Evolutionary conservation across 2,113 vertebrate species (phyloP).

Genomic region (Onychostoma macrolepis): DNA sequence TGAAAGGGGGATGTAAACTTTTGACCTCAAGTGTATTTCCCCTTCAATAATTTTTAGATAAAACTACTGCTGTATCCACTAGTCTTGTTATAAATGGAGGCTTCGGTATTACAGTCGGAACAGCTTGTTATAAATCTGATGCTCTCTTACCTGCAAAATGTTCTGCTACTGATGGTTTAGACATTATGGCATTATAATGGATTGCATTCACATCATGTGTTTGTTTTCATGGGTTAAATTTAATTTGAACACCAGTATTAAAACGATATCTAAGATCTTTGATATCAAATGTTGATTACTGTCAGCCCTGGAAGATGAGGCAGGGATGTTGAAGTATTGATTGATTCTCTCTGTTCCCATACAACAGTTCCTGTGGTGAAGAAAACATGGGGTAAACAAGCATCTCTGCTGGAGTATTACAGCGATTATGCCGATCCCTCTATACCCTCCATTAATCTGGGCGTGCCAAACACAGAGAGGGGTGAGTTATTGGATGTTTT

Average conservation of each 20-base stretch:
- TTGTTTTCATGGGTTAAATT: slow-evolving; percentile 13
- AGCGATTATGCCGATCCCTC: slow-evolving; percentile 87
- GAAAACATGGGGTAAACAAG: slow-evolving; percentile 91
- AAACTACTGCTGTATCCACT: neutral
- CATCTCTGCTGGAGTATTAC: slow-evolving; percentile 89
- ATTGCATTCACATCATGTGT: neutral
- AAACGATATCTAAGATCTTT: neutral
- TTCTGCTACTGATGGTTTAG: neutral
- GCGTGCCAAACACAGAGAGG: slow-evolving; percentile 93
- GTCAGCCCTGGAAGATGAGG: neutral
- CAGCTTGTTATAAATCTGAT: neutral
- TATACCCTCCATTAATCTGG: slow-evolving; percentile 90
- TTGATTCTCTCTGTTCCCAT: slow-evolving; percentile 46
- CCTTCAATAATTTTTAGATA: neutral
- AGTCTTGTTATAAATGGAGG: slow-evolving; percentile 16
- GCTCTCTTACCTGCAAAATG: neutral
- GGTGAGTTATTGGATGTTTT: slow-evolving; percentile 73
- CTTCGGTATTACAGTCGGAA: neutral
- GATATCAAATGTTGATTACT: neutral
- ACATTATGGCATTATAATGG: neutral
- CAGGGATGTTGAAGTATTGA: slow-evolving; percentile 34
- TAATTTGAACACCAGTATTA: neutral
- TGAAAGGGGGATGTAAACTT: no score
- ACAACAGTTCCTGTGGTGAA: slow-evolving; percentile 92
- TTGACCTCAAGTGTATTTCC: slow-evolving; percentile 10